Percentiles rank a stretch among this genome's conserved stretches.
Conservation (phyloP, 1,140 invertebrate species). For the Drosophila guanche region DNA sequence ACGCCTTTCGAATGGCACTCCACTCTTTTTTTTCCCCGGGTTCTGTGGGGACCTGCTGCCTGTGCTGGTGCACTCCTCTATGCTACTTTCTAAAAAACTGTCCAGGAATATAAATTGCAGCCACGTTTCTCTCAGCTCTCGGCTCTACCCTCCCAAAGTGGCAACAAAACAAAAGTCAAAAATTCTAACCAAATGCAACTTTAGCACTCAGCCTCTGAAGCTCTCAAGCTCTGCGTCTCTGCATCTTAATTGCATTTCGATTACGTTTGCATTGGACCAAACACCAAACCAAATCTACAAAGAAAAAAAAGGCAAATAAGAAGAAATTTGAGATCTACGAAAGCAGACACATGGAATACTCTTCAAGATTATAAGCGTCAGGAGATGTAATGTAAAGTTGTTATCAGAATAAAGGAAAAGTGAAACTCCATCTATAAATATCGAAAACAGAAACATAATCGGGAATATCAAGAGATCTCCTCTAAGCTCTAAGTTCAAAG, state of each 20-base stretch:
- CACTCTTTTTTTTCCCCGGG: constrained; percentile 47
- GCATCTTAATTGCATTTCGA: constrained; percentile 81
- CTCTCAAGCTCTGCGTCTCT: too few species aligned
- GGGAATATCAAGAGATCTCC: too few species aligned
- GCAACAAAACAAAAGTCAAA: constrained; percentile 40
- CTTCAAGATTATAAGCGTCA: too few species aligned
- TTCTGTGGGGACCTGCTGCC: constrained; percentile 30
- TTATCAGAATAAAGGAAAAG: too few species aligned
- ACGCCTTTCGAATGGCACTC: constrained; percentile 77
- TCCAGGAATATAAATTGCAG: constrained; percentile 68
- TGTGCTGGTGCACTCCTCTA: constrained; percentile 47
- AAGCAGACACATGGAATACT: constrained; percentile 33
- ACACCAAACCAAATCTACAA: constrained; percentile 58
- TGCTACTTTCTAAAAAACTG: constrained; percentile 74
- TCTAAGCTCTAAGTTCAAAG: too few species aligned
- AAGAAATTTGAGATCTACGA: background rate
- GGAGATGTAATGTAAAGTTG: too few species aligned
- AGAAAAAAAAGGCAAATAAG: constrained; percentile 13
- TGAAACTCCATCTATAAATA: too few species aligned
- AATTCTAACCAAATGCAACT: constrained; percentile 27
- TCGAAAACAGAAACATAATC: too few species aligned
- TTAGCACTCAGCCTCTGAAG: constrained; percentile 28
- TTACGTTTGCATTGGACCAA: constrained; percentile 62
- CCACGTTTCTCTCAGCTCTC: constrained; percentile 35
- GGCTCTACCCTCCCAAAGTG: background rate